These are phyloP conservation scores for Siniperca chuatsi DNA, from an alignment of 2,113 vertebrate genomes.

Conservation along the genomic window DNA sequence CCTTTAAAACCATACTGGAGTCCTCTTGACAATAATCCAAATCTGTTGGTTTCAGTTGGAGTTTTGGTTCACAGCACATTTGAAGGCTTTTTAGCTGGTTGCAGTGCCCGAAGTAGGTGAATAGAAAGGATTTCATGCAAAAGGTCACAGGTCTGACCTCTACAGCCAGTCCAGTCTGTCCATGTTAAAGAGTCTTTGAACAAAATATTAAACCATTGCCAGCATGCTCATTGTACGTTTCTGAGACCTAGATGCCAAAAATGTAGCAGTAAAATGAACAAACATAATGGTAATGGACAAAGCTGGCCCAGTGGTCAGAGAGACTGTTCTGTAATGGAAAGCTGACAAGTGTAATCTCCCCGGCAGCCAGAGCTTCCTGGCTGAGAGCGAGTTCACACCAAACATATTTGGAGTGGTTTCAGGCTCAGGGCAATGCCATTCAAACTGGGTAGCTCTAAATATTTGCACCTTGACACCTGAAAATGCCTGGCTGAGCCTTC, in stretches of 20 bases:
- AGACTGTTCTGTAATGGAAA: slow-evolving; percentile 24
- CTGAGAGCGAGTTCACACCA: neutral
- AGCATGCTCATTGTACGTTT: slow-evolving; percentile 1
- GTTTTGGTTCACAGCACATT: slow-evolving; percentile 1
- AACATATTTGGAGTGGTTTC: slow-evolving; percentile 13
- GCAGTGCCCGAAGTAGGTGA: neutral
- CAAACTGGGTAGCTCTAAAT: neutral
- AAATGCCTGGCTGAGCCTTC: neutral
- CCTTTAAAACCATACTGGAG: slow-evolving; percentile 24
- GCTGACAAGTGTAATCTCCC: slow-evolving; percentile 21
- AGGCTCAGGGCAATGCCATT: neutral
- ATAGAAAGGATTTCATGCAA: neutral
- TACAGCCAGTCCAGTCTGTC: neutral
- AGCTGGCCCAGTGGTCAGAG: slow-evolving; percentile 15
- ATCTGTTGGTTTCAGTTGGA: slow-evolving; percentile 9
- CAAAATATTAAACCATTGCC: neutral
- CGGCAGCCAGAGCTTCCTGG: slow-evolving; percentile 6
- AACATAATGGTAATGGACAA: slow-evolving; percentile 22
- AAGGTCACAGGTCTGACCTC: slow-evolving; percentile 3
- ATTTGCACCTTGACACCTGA: neutral
- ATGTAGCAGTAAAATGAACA: slow-evolving; percentile 17
- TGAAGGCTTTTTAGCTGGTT: neutral
- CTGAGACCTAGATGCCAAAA: neutral
- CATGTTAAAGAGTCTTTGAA: slow-evolving; percentile 11
- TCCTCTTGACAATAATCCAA: slow-evolving; percentile 24